Conservation (phyloP, 2,797 vertebrate species). For the Chanos chanos region DNA sequence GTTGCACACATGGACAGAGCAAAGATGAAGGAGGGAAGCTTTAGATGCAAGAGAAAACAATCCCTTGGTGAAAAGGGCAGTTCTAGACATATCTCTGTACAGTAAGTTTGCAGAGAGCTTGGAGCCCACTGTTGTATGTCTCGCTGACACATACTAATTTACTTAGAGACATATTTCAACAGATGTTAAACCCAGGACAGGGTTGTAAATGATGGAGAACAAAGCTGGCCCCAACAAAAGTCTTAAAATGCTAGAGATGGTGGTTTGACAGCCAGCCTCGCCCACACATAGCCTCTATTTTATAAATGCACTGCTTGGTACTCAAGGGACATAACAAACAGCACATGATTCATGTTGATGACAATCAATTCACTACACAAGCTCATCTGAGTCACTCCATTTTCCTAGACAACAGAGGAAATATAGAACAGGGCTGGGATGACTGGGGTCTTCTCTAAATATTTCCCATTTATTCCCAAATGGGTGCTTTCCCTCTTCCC, state of each 20-base stretch:
- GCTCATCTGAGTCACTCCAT: constrained; percentile 75
- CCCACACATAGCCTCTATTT: constrained; percentile 19
- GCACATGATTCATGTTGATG: constrained; percentile 72
- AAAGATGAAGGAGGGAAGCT: background rate
- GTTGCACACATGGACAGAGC: constrained; percentile 43
- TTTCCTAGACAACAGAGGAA: constrained; percentile 72
- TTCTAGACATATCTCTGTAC: constrained; percentile 2
- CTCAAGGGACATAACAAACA: constrained; percentile 72
- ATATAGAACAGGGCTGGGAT: constrained; percentile 53
- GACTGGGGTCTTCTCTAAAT: constrained; percentile 14
- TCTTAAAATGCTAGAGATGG: constrained; percentile 17
- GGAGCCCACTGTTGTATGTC: too few species aligned
- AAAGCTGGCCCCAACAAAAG: constrained; percentile 13
- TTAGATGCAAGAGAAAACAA: too few species aligned
- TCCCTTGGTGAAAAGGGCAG: too few species aligned
- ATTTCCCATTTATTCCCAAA: constrained; percentile 11
- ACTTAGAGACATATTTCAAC: background rate
- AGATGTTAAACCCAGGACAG: background rate
- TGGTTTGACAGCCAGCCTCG: constrained; percentile 1
- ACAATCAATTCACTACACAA: constrained; percentile 65
- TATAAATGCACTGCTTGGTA: constrained; percentile 29
- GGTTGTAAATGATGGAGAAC: background rate
- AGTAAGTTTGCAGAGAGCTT: background rate
- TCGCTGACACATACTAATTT: too few species aligned
- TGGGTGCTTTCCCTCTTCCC: constrained; percentile 12